phyloP scores from a whole-genome alignment of 2,888 invertebrate genomes.

The Shargacucullia verbasci region DNA sequence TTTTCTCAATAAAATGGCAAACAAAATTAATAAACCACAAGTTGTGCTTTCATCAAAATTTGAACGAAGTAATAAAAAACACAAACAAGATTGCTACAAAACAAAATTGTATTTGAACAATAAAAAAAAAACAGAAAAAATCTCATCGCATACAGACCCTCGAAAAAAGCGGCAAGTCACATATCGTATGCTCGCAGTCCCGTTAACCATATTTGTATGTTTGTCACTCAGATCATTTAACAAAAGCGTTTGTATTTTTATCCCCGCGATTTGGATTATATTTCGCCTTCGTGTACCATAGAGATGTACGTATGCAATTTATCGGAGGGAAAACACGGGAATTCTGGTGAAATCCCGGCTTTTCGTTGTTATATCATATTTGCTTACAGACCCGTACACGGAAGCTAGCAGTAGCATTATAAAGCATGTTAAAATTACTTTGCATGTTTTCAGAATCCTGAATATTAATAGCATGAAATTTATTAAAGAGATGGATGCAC shows the following conservation, averaged over 20 bases:
- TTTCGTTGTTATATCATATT: constrained; percentile 41
- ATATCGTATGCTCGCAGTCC: constrained; percentile 28
- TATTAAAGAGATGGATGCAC: no score
- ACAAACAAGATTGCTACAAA: constrained; percentile 1
- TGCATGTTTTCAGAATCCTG: constrained; percentile 20
- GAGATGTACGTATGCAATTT: constrained; percentile 23
- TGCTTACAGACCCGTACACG: constrained; percentile 36
- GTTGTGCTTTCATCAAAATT: not conserved
- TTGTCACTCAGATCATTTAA: constrained; percentile 57
- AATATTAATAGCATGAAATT: no score
- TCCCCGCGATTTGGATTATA: constrained; percentile 30
- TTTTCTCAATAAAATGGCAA: constrained; percentile 18
- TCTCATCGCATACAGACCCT: constrained; percentile 26
- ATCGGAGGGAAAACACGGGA: constrained; percentile 30
- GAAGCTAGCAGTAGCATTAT: constrained; percentile 13
- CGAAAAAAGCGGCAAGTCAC: constrained; percentile 37
- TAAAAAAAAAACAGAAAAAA: constrained; percentile 10
- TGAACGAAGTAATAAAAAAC: constrained; percentile 4
- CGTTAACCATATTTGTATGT: constrained; percentile 40
- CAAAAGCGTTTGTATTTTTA: constrained; percentile 42
- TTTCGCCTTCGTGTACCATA: constrained; percentile 16
- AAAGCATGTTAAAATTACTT: constrained; percentile 28
- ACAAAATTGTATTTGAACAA: constrained; percentile 25
- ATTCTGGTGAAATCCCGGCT: constrained; percentile 21
- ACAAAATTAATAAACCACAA: not conserved